Base-by-base conservation (phyloP, 2,797 vertebrate genomes). In the Morus bassanus region DNA sequence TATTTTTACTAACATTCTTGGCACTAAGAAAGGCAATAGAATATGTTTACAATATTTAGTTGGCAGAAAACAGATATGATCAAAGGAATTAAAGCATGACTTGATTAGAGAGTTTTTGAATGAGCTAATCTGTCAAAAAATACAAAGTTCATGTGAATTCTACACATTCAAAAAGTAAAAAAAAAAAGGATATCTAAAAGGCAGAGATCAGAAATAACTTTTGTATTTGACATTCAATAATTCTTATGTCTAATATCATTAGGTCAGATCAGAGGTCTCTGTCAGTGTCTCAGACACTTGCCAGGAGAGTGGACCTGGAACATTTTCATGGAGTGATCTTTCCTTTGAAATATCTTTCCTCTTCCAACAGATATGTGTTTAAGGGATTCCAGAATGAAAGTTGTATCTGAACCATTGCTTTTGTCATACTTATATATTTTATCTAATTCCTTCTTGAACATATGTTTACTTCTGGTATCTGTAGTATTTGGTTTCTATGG, bases 401-500 rank as follows among this genome's bases (percentile, higher is more conserved):
- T 21, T 79, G 37, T 35, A 16, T 61, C 46, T 61, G 57, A 87
- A 59, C 18, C 8, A 11, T 51, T 76, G 35, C 11, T 92, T 89
- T 85, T 85, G 30, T 79, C 60, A n/a, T 67, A 76, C 33, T 79
- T 60, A n/a, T 53, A 79, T 59, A 56, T 85, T 79, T 79, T 82
- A 39, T 63, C 28, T 85, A 76, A 89, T 79, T 82, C 50, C 13
- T 85, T 59, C 59, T 82, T 69, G 41, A 87, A 61, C 14, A 65
- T 13, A 33, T 60, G 60, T 69, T 81, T 91, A 37, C 30, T 82
- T 91, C 11, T 85, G 46, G 11, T 51, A 14, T 87, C 22, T 54
- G 59, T 9, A 79, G 54, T 73, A 69, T 95, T 94, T 85, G 50
- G 35, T 95, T 93, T 89, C 70, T 78, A 65, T 85, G 90, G 75